These are phyloP conservation scores for Thalassaphorura encarpata DNA, from an alignment of 1,140 invertebrate genomes.

Conservation along the genomic window DNA sequence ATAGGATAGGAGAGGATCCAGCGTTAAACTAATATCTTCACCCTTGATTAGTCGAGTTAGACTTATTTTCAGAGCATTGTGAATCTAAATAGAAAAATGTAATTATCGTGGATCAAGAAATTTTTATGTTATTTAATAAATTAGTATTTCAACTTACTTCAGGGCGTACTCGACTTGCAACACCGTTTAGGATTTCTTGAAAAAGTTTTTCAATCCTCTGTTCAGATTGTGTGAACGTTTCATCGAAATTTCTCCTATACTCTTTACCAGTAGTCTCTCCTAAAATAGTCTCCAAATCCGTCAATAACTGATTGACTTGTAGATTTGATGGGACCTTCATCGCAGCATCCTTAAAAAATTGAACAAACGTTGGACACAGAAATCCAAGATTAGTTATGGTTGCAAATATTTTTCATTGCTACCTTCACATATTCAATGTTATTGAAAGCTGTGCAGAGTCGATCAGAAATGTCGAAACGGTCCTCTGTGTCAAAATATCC, in stretches of 20 bases:
- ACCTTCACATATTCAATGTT: conserved; percentile 31
- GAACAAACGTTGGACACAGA: not conserved
- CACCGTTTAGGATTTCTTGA: conserved; percentile 10
- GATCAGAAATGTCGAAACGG: conserved; percentile 27
- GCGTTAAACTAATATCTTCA: not conserved
- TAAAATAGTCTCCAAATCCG: not conserved
- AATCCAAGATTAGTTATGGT: not conserved
- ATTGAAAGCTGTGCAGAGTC: conserved; percentile 26
- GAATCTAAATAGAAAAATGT: not conserved
- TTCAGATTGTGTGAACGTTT: conserved; percentile 7
- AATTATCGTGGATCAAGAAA: not conserved
- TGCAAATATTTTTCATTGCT: not conserved
- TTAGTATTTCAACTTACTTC: no score
- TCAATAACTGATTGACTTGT: conserved; percentile 10
- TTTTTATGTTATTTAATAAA: no score
- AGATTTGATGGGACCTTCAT: conserved; percentile 15
- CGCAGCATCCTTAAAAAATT: conserved; percentile 12
- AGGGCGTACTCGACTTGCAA: conserved; percentile 11
- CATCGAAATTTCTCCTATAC: not conserved
- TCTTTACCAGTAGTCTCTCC: not conserved
- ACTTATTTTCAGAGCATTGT: not conserved
- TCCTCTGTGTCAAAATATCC: conserved; percentile 27
- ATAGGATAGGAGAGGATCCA: conserved; percentile 17
- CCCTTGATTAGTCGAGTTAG: not conserved
- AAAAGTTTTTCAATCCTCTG: conserved; percentile 14